phyloP scores from a whole-genome alignment of 2,888 invertebrate species.

The Eristalis pertinax region DNA sequence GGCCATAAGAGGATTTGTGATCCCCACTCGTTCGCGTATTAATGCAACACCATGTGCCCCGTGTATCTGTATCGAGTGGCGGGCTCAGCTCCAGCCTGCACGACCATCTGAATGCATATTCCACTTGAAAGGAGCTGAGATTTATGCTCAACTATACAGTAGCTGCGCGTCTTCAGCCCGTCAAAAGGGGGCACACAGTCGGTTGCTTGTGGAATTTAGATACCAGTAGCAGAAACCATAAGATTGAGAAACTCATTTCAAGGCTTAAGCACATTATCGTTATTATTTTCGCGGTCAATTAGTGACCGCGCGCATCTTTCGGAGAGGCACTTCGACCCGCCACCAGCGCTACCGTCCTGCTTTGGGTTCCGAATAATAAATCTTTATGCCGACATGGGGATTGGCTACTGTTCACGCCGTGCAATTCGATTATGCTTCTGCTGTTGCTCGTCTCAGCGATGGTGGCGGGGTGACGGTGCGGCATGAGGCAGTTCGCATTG shows the following conservation, averaged over 20 bases:
- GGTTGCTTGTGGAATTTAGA: conserved; percentile 47
- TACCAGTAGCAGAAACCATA: conserved; percentile 69
- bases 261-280: conserved; percentile 71
- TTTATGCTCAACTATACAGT: conserved; percentile 52
- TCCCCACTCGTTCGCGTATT: conserved; percentile 17
- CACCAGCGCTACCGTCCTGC: conserved; percentile 4
- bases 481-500: conserved; percentile 41
- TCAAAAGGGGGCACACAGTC: conserved; percentile 9
- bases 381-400: conserved; percentile 63
- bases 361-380: conserved; percentile 56
- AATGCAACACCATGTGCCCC: conserved; percentile 35
- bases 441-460: conserved; percentile 29
- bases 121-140: conserved; percentile 40
- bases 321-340: background rate
- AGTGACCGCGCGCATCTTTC: conserved; percentile 63
- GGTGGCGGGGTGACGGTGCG: conserved; percentile 13
- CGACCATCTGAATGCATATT: conserved; percentile 14
- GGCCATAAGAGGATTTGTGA: conserved; percentile 61
- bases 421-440: conserved; percentile 58
- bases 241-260: conserved; percentile 71
- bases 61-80: background rate
- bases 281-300: conserved; percentile 73
- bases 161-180: conserved; percentile 12
- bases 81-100: background rate
- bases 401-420: conserved; percentile 69